These are phyloP conservation scores for Rhegmatorhina hoffmannsi DNA, from an alignment of 2,113 vertebrate species.

Conservation along the genomic window DNA sequence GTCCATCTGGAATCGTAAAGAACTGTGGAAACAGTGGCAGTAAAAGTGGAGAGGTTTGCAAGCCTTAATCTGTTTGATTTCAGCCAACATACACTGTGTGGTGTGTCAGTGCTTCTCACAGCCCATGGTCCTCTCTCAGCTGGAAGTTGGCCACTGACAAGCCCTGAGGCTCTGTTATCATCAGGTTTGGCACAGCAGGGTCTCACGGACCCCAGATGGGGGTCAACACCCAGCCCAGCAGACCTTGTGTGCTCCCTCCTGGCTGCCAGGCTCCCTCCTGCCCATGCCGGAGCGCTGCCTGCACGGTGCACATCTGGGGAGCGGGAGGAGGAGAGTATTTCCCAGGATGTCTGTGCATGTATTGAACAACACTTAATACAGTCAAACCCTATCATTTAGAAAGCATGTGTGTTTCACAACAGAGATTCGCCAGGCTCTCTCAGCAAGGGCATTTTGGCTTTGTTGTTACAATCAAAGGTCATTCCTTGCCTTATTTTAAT, in stretches of 20 bases:
- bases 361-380: conserved; percentile 30
- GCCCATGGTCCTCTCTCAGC: neutral
- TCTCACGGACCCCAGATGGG: neutral
- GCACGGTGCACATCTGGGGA: neutral
- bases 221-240: neutral
- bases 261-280: neutral
- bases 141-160: neutral
- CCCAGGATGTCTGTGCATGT: neutral
- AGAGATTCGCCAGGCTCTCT: conserved; percentile 70
- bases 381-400: conserved; percentile 59
- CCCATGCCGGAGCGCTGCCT: neutral
- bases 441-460: conserved; percentile 78
- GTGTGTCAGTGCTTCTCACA: neutral
- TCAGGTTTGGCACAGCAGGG: neutral
- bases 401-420: conserved; percentile 46
- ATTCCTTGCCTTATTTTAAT: conserved; percentile 83
- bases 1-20: neutral
- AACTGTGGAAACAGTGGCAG: neutral
- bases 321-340: neutral
- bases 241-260: neutral
- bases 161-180: neutral
- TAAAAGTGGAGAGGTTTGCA: conserved; percentile 17
- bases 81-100: neutral
- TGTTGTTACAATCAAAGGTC: conserved; percentile 83
- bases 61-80: neutral